Conservation (phyloP, 2,888 invertebrate genomes). For the Tachina fera region DNA sequence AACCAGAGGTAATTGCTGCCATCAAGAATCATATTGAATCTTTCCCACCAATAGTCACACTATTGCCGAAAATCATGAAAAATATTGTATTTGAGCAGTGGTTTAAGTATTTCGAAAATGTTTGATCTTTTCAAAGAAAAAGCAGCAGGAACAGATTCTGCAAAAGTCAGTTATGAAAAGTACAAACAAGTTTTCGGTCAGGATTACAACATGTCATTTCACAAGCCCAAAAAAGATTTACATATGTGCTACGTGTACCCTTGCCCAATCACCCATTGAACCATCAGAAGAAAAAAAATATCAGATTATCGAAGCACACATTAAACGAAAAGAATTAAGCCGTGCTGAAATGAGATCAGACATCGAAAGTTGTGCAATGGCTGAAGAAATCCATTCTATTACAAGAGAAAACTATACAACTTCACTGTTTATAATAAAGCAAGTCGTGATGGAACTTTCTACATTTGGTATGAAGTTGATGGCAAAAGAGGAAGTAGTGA, state of each 20-base stretch:
- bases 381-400: constrained; percentile 22
- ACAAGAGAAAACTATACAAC: constrained; percentile 34
- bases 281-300: too few relatives aligned
- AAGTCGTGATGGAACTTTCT: constrained; percentile 24
- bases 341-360: constrained; percentile 7
- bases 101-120: constrained; percentile 9
- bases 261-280: too few relatives aligned
- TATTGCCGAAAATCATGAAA: constrained; percentile 12
- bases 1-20: constrained; percentile 28
- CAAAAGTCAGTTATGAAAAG: constrained; percentile 14
- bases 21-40: constrained; percentile 32
- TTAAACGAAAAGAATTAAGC: constrained; percentile 9
- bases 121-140: constrained; percentile 9
- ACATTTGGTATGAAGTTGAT: constrained; percentile 26
- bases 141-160: constrained; percentile 9
- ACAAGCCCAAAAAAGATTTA: constrained; percentile 31
- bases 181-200: constrained; percentile 12
- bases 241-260: too few relatives aligned
- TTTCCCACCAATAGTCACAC: constrained; percentile 24
- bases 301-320: not conserved
- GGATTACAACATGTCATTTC: constrained; percentile 26
- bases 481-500: constrained; percentile 28
- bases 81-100: constrained; percentile 2
- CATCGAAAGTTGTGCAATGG: constrained; percentile 8
- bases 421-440: constrained; percentile 28